phyloP scores from a whole-genome alignment of 1,140 invertebrate genomes.

The Archegozetes longisetosus region DNA sequence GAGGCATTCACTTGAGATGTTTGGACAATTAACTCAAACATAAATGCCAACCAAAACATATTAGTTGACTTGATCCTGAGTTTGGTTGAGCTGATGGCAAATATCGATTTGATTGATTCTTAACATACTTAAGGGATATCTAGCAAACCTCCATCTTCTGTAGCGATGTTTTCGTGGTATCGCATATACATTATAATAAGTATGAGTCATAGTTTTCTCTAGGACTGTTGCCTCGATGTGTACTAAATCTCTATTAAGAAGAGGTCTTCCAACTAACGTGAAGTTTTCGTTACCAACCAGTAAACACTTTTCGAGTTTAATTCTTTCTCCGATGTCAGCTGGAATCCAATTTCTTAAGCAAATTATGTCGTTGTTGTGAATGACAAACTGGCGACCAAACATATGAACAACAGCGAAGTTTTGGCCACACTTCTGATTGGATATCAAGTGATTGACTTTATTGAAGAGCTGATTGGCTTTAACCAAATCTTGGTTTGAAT shows the following conservation, averaged over 20 bases:
- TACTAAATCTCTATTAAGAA: slow-evolving; percentile 21
- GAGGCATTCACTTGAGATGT: no score
- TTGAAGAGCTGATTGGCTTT: slow-evolving; percentile 4
- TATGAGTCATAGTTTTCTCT: slow-evolving; percentile 20
- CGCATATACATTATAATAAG: neutral
- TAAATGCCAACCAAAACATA: no score
- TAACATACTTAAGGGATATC: slow-evolving; percentile 13
- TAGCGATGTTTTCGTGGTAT: slow-evolving; percentile 10
- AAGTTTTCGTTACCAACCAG: slow-evolving; percentile 20
- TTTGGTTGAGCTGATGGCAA: slow-evolving; percentile 14
- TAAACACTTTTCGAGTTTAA: slow-evolving; percentile 22
- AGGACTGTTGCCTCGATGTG: slow-evolving; percentile 20
- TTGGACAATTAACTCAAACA: no score
- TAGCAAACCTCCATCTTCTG: slow-evolving; percentile 4
- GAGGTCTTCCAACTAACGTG: slow-evolving; percentile 21
- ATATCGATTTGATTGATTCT: slow-evolving; percentile 16
- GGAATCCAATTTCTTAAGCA: slow-evolving; percentile 14
- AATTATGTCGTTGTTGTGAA: slow-evolving; percentile 20
- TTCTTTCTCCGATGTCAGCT: slow-evolving; percentile 19
- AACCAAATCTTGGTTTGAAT: neutral
- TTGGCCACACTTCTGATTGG: neutral
- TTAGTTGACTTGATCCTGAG: slow-evolving; percentile 12
- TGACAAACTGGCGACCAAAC: slow-evolving; percentile 13
- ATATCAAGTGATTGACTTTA: slow-evolving; percentile 7
- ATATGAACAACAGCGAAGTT: slow-evolving; percentile 18